These are phyloP conservation scores for Phyllostomus discolor DNA, from an alignment of 2,113 vertebrate genomes.

Conservation along the genomic window DNA sequence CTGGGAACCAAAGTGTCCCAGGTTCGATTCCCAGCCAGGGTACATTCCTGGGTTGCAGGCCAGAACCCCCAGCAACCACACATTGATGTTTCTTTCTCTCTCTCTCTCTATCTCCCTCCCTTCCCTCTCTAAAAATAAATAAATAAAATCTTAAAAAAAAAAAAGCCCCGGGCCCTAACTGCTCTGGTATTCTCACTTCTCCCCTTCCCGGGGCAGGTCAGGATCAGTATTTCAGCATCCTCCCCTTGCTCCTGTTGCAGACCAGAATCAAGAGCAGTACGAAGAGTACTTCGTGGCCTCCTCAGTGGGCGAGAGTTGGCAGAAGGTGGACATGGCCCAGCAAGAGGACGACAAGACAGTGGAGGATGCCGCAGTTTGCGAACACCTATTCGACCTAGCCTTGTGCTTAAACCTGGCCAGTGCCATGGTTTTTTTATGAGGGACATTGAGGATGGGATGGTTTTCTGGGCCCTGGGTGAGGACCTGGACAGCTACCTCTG, in stretches of 20 bases:
- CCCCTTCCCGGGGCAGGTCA: neutral
- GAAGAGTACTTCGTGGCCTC: constrained; percentile 79
- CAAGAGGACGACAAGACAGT: constrained; percentile 8
- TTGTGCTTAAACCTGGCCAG: constrained; percentile 64
- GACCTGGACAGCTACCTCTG: constrained; percentile 50
- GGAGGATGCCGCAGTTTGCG: neutral
- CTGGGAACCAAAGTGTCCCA: no score
- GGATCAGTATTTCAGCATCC: neutral
- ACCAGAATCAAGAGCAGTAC: constrained; percentile 63
- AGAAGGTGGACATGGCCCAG: constrained; percentile 75
- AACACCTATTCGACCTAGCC: constrained; percentile 42
- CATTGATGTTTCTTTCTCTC: no score
- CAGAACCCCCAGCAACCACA: no score
- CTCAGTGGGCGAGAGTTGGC: constrained; percentile 75
- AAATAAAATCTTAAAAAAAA: no score
- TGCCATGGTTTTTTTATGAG: constrained; percentile 66
- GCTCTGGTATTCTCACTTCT: neutral
- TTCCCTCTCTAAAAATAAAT: no score
- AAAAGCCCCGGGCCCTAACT: neutral
- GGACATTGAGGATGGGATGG: constrained; percentile 44
- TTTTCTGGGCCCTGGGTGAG: constrained; percentile 44
- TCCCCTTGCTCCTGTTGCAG: constrained; percentile 43
- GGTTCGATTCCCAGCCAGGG: no score
- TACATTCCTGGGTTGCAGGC: no score
- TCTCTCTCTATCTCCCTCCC: no score